Evolutionary conservation across 2,113 vertebrate species (phyloP), one percentile per base, ranked within the genome.

Genomic region (Macquaria ambigua): DNA sequence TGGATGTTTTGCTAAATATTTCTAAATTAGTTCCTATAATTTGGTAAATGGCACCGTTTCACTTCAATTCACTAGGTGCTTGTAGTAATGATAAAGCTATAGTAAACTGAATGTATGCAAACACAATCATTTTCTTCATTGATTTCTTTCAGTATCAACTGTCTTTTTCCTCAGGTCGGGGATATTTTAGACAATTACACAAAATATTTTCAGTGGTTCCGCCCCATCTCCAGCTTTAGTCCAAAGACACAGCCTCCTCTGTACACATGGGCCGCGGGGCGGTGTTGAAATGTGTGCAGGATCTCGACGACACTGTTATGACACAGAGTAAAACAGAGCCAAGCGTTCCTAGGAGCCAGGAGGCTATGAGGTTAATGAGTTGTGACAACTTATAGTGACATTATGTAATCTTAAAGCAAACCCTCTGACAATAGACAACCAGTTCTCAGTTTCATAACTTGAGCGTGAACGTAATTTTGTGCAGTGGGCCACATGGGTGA

Each of bases 351-450:
- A 23, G 48, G 76, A 91, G 92, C 89, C 74, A 56, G 81, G 86
- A 90, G 76, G 66, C 82, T 37, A 58, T 88, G 89, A 94, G 78
- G 89, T 88, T 90, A 89, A 93, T 50, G 64, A 81, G 43, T 75
- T 85, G 83, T 88, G 90, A 92, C 91, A 92, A 90, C 83, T 81
- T 89, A 83, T 82, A 91, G 84, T 91, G 87, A 85, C 78, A 70
- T 91, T 92, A 89, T 86, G 90, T 87, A 93, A 92, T 85, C 81
- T 86, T 84, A 84, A 84, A 86, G 78, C 46, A 78, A 90, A 88
- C 15, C 59, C 77, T 71, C 50, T 43, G 79, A 77, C 58, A 25
- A 81, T 11, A 46, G 75, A 85, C 73, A 43, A 56, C 64, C 6
- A 68, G 41, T 72, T 75, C 74, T 84, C 62, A 8, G 75, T 87